phyloP scores from a whole-genome alignment of 2,797 vertebrate genomes.

The Spea hammondii region DNA sequence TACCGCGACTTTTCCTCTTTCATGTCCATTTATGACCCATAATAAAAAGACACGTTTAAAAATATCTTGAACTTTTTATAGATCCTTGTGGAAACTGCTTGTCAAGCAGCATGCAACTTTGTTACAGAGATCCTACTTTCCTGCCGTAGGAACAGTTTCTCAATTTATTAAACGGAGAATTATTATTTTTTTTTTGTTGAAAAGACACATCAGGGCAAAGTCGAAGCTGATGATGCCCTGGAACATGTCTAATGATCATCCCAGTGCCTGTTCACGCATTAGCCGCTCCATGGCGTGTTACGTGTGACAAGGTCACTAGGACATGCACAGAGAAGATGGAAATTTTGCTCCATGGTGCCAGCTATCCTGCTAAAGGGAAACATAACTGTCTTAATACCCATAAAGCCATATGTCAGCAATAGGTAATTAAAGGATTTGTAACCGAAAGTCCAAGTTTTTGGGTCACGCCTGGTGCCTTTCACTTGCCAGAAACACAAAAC shows the following conservation, averaged over 20 bases:
- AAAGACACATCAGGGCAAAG: slow-evolving; percentile 6
- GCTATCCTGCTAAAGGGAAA: slow-evolving; percentile 22
- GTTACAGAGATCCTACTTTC: slow-evolving; percentile 4
- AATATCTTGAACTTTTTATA: slow-evolving; percentile 26
- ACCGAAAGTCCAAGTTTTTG: slow-evolving; percentile 53
- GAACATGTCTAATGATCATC: background rate
- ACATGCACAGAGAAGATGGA: background rate
- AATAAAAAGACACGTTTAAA: slow-evolving; percentile 9
- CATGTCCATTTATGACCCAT: slow-evolving; percentile 3
- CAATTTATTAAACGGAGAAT: slow-evolving; percentile 24
- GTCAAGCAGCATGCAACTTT: slow-evolving; percentile 2
- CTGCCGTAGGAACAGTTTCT: background rate
- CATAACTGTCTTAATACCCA: slow-evolving; percentile 23
- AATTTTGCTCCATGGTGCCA: background rate
- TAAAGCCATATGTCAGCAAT: slow-evolving; percentile 42
- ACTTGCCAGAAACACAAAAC: slow-evolving; percentile 52
- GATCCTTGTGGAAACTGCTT: background rate
- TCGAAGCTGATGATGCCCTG: background rate
- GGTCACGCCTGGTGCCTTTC: slow-evolving; percentile 48
- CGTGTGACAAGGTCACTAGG: background rate
- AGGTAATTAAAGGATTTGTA: slow-evolving; percentile 61
- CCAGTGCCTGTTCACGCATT: background rate
- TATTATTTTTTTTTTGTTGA: background rate
- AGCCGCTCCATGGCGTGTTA: background rate
- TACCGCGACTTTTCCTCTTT: slow-evolving; percentile 1